Evolutionary conservation across 1,140 invertebrate species (phyloP).

Genomic region (Stegodyphus mimosarum): DNA sequence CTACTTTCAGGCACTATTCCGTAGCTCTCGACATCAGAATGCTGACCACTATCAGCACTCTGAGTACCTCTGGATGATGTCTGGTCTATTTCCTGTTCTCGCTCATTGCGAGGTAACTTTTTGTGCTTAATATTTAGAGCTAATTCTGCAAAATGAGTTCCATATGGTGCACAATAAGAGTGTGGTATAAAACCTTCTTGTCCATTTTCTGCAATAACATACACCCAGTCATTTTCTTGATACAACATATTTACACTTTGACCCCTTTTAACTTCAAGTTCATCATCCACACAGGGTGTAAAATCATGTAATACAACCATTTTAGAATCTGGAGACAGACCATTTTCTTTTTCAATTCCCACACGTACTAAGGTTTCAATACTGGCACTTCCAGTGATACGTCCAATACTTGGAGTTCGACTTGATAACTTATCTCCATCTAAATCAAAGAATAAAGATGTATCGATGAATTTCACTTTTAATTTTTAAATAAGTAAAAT

Average conservation of each 20-base stretch:
- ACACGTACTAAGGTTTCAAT: constrained; percentile 94
- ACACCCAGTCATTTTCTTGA: constrained; percentile 96
- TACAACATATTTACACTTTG: constrained; percentile 91
- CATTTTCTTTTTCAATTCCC: constrained; percentile 88
- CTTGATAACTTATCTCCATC: constrained; percentile 81
- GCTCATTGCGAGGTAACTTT: constrained; percentile 79
- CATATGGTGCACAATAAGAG: constrained; percentile 89
- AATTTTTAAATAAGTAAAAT: too few relatives aligned
- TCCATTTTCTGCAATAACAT: constrained; percentile 89
- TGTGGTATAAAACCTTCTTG: constrained; percentile 92
- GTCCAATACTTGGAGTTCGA: constrained; percentile 77
- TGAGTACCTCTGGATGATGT: constrained; percentile 42
- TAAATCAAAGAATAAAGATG: constrained; percentile 62
- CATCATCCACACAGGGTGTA: constrained; percentile 93
- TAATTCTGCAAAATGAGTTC: constrained; percentile 80
- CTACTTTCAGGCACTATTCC: constrained; percentile 67
- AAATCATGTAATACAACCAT: constrained; percentile 96
- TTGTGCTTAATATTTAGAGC: constrained; percentile 79
- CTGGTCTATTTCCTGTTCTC: constrained; percentile 63
- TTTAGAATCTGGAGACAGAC: constrained; percentile 88
- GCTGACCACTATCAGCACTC: constrained; percentile 66
- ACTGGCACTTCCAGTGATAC: constrained; percentile 93
- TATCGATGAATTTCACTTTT: too few relatives aligned
- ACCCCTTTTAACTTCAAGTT: constrained; percentile 83
- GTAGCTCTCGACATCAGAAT: constrained; percentile 76